These are phyloP conservation scores for Machimus atricapillus DNA, from an alignment of 2,888 invertebrate genomes.

Conservation along the genomic window DNA sequence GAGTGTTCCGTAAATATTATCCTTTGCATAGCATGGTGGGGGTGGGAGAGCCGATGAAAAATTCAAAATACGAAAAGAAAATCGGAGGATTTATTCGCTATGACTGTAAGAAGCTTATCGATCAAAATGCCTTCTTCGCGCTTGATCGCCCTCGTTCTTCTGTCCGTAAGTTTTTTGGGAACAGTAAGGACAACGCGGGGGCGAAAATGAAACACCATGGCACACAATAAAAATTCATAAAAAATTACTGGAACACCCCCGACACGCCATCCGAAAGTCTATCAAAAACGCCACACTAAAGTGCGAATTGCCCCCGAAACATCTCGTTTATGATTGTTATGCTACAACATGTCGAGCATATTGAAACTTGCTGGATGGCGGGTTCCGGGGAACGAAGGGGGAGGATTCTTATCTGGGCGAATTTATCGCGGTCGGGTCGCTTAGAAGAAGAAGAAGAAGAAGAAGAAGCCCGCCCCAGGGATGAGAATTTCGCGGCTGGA, in stretches of 20 bases:
- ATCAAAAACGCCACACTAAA: conserved; percentile 4
- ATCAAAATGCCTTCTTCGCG: background rate
- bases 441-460: too few species aligned
- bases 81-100: background rate
- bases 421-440: background rate
- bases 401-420: background rate
- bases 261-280: conserved; percentile 6
- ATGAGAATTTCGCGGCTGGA: background rate
- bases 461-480: background rate
- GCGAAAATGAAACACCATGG: background rate
- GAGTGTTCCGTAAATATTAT: background rate
- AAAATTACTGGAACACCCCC: background rate
- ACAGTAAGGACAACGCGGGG: background rate
- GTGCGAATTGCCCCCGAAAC: conserved; percentile 19
- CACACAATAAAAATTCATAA: conserved; percentile 18
- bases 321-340: conserved; percentile 32
- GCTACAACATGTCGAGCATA: conserved; percentile 32
- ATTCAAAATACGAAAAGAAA: background rate
- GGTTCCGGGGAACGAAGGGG: background rate
- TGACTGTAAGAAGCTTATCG: background rate
- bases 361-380: background rate
- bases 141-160: background rate
- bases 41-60: background rate
- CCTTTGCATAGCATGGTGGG: background rate
- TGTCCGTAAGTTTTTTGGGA: background rate